Percentiles rank a stretch among this genome's conserved stretches.
Conservation (phyloP, 92 coral and sea anemone species). For the Zoanthus gigantus region DNA sequence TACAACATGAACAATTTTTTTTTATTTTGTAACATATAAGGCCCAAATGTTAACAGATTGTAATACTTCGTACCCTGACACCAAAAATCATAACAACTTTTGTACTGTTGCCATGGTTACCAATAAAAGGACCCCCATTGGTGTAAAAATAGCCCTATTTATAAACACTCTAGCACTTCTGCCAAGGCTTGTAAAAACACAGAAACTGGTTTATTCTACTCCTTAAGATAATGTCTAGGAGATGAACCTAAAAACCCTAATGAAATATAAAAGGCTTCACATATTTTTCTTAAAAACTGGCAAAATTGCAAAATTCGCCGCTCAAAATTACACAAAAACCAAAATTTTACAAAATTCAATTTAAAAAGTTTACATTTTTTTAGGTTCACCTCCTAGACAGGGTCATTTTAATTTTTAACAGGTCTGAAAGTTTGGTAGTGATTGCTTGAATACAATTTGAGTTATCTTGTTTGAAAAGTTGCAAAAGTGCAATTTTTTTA, state of each 20-base stretch:
- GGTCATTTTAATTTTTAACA: neutral
- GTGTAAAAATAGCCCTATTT: slow-evolving; percentile 7
- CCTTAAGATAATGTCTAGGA: neutral
- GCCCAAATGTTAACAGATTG: neutral
- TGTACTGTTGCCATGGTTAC: neutral
- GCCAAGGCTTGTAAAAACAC: slow-evolving; percentile 12
- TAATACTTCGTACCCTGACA: slow-evolving; percentile 1
- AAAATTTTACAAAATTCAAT: neutral
- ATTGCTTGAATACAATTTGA: no score
- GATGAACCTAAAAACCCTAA: neutral
- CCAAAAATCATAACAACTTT: slow-evolving; percentile 1
- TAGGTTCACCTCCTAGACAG: slow-evolving; percentile 16
- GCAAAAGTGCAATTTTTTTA: no score
- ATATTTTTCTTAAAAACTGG: neutral
- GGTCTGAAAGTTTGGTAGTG: slow-evolving; percentile 19
- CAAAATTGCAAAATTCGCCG: neutral
- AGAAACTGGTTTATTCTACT: slow-evolving; percentile 3
- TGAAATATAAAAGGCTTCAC: neutral
- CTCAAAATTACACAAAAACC: slow-evolving; percentile 3
- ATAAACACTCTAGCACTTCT: slow-evolving; percentile 7
- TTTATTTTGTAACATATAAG: neutral
- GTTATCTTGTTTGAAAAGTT: no score
- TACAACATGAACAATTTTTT: neutral
- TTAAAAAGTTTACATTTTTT: neutral
- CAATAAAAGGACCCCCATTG: neutral